phyloP scores from a whole-genome alignment of 2,113 vertebrate species.

The Myotis davidii region DNA sequence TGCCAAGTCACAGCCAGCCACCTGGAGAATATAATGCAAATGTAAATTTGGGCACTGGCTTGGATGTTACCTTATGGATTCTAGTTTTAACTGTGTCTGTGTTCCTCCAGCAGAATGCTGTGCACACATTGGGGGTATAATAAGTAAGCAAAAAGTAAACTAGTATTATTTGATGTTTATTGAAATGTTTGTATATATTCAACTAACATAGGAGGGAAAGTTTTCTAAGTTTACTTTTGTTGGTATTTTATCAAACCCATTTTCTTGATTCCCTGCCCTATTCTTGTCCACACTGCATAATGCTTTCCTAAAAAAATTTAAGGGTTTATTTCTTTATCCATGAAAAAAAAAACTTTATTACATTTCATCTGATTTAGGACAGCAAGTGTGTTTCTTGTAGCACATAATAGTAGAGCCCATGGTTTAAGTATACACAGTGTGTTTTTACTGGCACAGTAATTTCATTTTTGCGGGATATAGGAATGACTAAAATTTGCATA shows the following conservation, averaged over 20 bases:
- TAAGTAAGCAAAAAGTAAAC: not conserved
- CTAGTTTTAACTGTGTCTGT: not conserved
- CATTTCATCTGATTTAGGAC: conserved; percentile 54
- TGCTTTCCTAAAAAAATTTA: conserved; percentile 7
- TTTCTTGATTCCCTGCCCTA: not conserved
- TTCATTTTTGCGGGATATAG: conserved; percentile 12
- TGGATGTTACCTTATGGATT: not conserved
- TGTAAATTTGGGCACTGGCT: not conserved
- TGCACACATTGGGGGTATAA: not conserved
- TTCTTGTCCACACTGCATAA: not conserved
- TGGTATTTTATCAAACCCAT: not conserved
- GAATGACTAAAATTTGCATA: conserved; percentile 46
- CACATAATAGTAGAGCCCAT: not conserved
- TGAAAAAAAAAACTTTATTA: conserved; percentile 14
- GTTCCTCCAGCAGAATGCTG: not conserved
- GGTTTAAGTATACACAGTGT: not conserved
- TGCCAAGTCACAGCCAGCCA: not conserved
- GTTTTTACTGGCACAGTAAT: conserved; percentile 56
- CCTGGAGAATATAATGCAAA: not conserved
- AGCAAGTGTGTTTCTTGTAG: not conserved
- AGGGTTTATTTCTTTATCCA: conserved; percentile 1
- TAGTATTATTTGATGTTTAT: not conserved
- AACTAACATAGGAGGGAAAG: not conserved
- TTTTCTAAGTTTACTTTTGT: not conserved
- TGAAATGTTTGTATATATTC: conserved; percentile 1